Base-by-base conservation (phyloP, 2,113 vertebrate genomes). In the Triplophysa dalaica region DNA sequence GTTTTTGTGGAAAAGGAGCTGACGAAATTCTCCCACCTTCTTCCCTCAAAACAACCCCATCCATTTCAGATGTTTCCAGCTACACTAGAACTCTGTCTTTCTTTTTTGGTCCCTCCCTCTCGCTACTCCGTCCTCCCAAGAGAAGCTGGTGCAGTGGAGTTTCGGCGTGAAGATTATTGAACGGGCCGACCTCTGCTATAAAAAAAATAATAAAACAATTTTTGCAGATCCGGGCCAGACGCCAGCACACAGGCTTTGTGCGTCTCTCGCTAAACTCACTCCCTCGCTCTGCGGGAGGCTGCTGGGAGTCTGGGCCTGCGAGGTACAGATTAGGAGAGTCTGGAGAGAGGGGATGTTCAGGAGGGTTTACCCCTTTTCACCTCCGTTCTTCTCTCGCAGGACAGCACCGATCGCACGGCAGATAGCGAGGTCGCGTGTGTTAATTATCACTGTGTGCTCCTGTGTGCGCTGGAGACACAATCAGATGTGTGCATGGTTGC, bases 131-230 rank as follows among this genome's bases (percentile, higher is more conserved):
- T 85, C 84, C 86, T 88, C 86, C 89, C 89, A 87, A 85, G 88
- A 92, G 89, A 85, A 89, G 84, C 87, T 87, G 86, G 85, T 86
- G 86, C 89, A 87, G 86, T 81, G 86, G 85, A 87, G 85, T 87
- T 83, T 85, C 21, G 68, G 75, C 77, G 50, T 75, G 85, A 75
- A 82, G 84, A 80, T 83, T 86, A 87, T 82, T 82, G 26, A 75
- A 79, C 63, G 77, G 80, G 82, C 60, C 33, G 72, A 83, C 76
- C 82, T 66, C 62, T 79, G 73, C 77, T 70, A 81, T 66, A 61
- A 54, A 66, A 70, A 22, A 75, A 77, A 79, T 14, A 29, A 33
- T 48, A 68, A 26, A 6, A 61, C 64, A 73, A 26, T 65, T 54
- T 7, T 54, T 7, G 58, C 76, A 77, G 79, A 81, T 79, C 77